Percentiles rank a stretch among this genome's conserved stretches.
phyloP scores from a whole-genome alignment of 2,797 vertebrate genomes.

The Synanceia verrucosa region DNA sequence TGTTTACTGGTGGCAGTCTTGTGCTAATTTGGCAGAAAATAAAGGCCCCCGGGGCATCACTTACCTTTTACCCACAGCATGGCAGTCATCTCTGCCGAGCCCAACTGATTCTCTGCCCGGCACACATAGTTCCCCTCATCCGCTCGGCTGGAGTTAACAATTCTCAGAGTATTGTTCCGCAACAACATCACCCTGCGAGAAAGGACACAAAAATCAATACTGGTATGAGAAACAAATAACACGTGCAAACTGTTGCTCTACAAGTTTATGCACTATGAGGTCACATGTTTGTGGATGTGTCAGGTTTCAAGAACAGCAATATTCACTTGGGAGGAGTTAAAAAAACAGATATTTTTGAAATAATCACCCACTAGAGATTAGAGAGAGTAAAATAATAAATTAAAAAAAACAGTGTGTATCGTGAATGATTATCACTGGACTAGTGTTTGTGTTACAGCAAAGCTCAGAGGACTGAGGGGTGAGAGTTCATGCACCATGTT shows the following conservation, averaged over 20 bases:
- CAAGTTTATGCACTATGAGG: slow-evolving; percentile 28
- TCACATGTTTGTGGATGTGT: slow-evolving; percentile 18
- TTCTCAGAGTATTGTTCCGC: slow-evolving; percentile 91
- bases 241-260: slow-evolving; percentile 18
- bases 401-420: slow-evolving; percentile 10
- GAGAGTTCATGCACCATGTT: no score
- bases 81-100: slow-evolving; percentile 92
- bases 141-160: slow-evolving; percentile 91
- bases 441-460: slow-evolving; percentile 11
- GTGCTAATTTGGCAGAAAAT: slow-evolving; percentile 77
- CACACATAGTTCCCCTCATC: slow-evolving; percentile 94
- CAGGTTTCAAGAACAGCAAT: slow-evolving; percentile 18
- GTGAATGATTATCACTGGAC: slow-evolving; percentile 10
- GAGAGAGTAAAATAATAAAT: not conserved
- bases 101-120: slow-evolving; percentile 92
- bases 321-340: slow-evolving; percentile 19
- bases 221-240: slow-evolving; percentile 54
- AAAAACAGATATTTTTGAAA: slow-evolving; percentile 15
- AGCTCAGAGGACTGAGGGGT: slow-evolving; percentile 1
- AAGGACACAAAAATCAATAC: slow-evolving; percentile 68
- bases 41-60: slow-evolving; percentile 71
- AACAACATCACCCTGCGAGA: slow-evolving; percentile 88
- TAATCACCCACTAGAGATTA: slow-evolving; percentile 17
- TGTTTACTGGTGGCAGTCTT: slow-evolving; percentile 71
- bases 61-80: slow-evolving; percentile 95